phyloP scores from a whole-genome alignment of 2,797 vertebrate genomes.

The Discoglossus pictus region DNA sequence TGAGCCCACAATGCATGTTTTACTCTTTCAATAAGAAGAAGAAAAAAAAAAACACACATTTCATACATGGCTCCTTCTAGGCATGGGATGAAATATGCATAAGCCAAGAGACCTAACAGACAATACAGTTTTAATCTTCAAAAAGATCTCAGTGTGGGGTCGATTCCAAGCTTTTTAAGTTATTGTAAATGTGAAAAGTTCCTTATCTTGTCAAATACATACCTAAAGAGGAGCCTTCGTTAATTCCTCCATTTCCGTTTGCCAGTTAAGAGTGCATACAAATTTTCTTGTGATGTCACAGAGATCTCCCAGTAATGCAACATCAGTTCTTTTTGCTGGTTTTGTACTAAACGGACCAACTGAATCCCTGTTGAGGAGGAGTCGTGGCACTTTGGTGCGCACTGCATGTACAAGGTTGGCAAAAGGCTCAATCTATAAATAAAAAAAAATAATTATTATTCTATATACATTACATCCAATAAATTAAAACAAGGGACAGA shows the following conservation, averaged over 20 bases:
- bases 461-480: no score
- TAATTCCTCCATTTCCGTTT: slow-evolving; percentile 17
- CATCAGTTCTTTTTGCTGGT: slow-evolving; percentile 8
- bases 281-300: slow-evolving; percentile 21
- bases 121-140: no score
- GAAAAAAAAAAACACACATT: no score
- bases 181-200: no score
- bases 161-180: no score
- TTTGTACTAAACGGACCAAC: slow-evolving; percentile 29
- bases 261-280: slow-evolving; percentile 22
- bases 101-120: no score
- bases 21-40: no score
- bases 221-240: slow-evolving; percentile 8
- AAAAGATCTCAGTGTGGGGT: no score
- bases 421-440: slow-evolving; percentile 29
- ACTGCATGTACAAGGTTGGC: slow-evolving; percentile 27
- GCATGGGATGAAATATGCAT: no score
- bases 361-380: slow-evolving; percentile 33
- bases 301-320: slow-evolving; percentile 29
- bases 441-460: not conserved
- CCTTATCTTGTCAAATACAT: no score
- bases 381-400: slow-evolving; percentile 18
- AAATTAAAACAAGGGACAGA: not conserved
- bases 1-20: no score
- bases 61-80: no score